Conservation (phyloP, 1,140 invertebrate species). For the Leptinotarsa undecemlineata region DNA sequence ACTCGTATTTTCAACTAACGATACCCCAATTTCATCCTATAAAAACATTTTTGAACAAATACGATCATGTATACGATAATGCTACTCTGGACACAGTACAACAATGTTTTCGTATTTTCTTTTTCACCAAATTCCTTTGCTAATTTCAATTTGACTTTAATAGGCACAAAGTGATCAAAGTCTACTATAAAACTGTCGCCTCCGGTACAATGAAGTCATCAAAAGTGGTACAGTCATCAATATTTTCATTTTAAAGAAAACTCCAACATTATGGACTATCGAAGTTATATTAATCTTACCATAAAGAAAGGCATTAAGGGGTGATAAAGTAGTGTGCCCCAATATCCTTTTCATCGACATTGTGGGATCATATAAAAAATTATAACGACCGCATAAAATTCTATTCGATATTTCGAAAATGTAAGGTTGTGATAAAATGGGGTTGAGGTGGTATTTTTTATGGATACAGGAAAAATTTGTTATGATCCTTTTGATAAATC, state of each 20-base stretch:
- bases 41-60: too few relatives aligned
- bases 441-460: neutral
- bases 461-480: neutral
- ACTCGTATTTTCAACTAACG: too few relatives aligned
- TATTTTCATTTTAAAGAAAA: constrained; percentile 24
- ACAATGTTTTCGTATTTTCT: too few relatives aligned
- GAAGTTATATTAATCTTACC: constrained; percentile 19
- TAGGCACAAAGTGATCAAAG: too few relatives aligned
- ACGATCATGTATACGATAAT: too few relatives aligned
- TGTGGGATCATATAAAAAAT: constrained; percentile 14
- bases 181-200: too few relatives aligned
- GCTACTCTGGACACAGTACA: too few relatives aligned
- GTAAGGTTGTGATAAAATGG: neutral
- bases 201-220: constrained; percentile 13
- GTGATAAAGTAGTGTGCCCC: constrained; percentile 10
- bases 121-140: too few relatives aligned
- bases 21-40: too few relatives aligned
- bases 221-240: constrained; percentile 13
- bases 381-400: constrained; percentile 5
- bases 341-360: constrained; percentile 12
- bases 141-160: too few relatives aligned
- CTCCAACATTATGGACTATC: constrained; percentile 1
- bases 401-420: constrained; percentile 1
- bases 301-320: constrained; percentile 19
- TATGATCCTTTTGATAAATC: neutral